phyloP scores from a whole-genome alignment of 2,113 vertebrate genomes.

The Saccopteryx leptura region DNA sequence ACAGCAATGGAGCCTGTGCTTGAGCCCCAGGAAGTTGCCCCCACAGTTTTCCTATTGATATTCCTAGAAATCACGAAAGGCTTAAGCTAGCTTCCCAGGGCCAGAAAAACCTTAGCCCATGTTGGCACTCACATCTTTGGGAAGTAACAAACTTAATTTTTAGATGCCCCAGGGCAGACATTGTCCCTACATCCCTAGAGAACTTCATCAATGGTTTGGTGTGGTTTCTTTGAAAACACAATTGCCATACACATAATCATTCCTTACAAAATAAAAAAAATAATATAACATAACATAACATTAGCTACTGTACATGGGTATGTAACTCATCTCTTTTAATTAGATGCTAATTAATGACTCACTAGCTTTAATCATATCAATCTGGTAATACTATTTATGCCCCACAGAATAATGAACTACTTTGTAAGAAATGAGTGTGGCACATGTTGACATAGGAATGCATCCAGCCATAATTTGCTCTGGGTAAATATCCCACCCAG shows the following conservation, averaged over 20 bases:
- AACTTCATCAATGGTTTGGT: constrained; percentile 51
- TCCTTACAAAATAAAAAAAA: no score
- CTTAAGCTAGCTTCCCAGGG: constrained; percentile 28
- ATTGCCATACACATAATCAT: constrained; percentile 75
- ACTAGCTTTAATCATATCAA: constrained; percentile 88
- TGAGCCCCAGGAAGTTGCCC: background rate
- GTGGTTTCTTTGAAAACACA: constrained; percentile 78
- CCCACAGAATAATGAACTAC: constrained; percentile 88
- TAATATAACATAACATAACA: constrained; percentile 66
- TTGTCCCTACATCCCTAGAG: constrained; percentile 6
- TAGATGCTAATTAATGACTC: constrained; percentile 90
- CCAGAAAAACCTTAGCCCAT: background rate
- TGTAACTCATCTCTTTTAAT: constrained; percentile 86
- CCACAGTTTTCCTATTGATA: background rate
- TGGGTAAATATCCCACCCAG: constrained; percentile 86
- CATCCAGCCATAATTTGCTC: constrained; percentile 87
- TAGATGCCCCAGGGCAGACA: background rate
- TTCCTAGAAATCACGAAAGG: constrained; percentile 34
- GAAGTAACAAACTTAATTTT: constrained; percentile 60
- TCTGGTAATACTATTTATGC: constrained; percentile 88
- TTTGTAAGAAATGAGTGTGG: constrained; percentile 86
- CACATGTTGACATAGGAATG: constrained; percentile 87
- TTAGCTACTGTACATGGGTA: constrained; percentile 79
- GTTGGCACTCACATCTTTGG: constrained; percentile 16
- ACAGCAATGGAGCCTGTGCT: background rate